Evolutionary conservation across 2,113 vertebrate genomes (phyloP), one percentile per base, ranked within the genome.

Genomic region (Perca schrenkii): DNA sequence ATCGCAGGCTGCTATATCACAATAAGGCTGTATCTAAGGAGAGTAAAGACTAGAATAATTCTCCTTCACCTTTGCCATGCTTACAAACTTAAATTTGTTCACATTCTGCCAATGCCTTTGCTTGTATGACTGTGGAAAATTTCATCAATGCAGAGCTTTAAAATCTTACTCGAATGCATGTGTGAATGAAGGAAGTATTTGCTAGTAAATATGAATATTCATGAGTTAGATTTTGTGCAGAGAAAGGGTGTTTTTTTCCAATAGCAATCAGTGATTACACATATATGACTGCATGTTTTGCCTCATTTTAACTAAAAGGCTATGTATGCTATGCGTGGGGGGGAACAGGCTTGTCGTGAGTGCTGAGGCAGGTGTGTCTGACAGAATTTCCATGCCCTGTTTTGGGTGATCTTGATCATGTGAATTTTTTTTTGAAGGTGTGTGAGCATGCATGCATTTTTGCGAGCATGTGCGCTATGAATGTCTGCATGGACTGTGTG

Each of bases 321-420:
- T 47, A 56, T 68, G 74, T 65, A 57, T 62, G 49, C n/a, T n/a
- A n/a, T n/a, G 8, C 66, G 10, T 22, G 49, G 17, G 67, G 74
- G 31, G 22, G 47, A 28, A 31, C 6, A 53, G 62, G 47, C 60
- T 75, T 58, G 67, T 53, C 6, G 15, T 66, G 40, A 57, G 31
- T 79, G 66, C 62, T 70, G 74, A 52, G 67, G 84, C 80, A 91
- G 85, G 61, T 91, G 89, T 74, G 57, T 67, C 13, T 36, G 34
- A 80, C 69, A 67, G 75, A 64, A 82, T 72, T 83, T 69, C 64
- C 46, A 84, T 74, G 70, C 34, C 58, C 46, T 40, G 43, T 80
- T 85, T 74, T 78, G 57, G 4, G 25, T 43, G 50, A 80, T 83
- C 65, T 74, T 83, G 57, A 83, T 79, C 64, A 57, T 72, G 49